Evolutionary conservation across 2,888 invertebrate genomes (phyloP).

Genomic region (Uropetala carovei): DNA sequence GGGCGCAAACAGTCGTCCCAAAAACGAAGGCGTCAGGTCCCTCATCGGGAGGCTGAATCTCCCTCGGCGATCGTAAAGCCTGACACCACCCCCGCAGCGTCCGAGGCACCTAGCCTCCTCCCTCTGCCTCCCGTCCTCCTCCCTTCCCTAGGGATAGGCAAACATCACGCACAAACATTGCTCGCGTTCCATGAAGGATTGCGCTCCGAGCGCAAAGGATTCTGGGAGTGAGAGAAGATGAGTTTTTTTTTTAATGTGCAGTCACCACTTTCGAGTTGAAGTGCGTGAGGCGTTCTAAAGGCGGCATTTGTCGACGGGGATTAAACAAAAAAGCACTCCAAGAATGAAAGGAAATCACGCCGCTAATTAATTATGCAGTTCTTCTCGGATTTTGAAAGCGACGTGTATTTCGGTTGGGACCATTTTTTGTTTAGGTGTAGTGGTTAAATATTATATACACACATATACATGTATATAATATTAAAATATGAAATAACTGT

Average conservation of each 20-base stretch:
- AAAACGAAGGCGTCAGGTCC: background rate
- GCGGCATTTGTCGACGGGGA: constrained; percentile 26
- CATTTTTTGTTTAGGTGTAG: no score
- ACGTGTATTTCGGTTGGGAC: background rate
- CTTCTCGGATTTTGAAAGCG: background rate
- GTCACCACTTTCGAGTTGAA: background rate
- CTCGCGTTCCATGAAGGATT: no score
- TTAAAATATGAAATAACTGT: no score
- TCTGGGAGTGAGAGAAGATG: background rate
- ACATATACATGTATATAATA: no score
- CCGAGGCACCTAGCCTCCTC: background rate
- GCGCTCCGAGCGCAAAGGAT: no score
- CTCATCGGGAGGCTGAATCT: background rate
- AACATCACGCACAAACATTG: background rate
- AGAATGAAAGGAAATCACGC: constrained; percentile 21
- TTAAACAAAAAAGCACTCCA: constrained; percentile 1
- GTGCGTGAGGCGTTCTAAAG: background rate
- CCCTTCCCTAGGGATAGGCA: no score
- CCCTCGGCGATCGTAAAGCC: background rate
- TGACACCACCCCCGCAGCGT: background rate
- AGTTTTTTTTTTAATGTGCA: background rate
- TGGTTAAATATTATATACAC: no score
- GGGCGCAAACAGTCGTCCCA: background rate
- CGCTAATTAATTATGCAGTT: constrained; percentile 54
- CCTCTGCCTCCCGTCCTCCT: background rate